Evolutionary conservation across 1,140 invertebrate genomes (phyloP), one percentile per base, ranked within the genome.

Genomic region (Trypoxylus dichotomus): DNA sequence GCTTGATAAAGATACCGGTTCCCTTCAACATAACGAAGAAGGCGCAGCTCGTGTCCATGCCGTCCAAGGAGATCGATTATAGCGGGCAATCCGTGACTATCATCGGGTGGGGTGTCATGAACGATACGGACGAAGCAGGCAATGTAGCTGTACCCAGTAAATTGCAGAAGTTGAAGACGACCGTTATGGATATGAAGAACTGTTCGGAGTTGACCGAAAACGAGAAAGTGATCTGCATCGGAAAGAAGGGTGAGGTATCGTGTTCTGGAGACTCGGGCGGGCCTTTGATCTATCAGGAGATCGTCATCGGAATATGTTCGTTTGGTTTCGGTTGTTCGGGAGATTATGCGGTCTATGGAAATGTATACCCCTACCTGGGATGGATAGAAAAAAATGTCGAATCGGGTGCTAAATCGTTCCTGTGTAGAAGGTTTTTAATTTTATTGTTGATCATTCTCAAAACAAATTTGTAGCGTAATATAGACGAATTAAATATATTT

Each of bases 241-340:
- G 60, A 10, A 21, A 63, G 21, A 63, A 63, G 24, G 60, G 19
- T 2, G 19, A 19, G 0, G 1, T 63, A 25, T 63, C 60, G n/a
- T 63, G 60, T 24, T 63, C 60, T 0, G 60, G 60, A 21, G 60
- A 63, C 24, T 63, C 60, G 13, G 60, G 60, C 13, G 21, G 60
- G 2, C 60, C 60, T 21, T 24, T 63, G 21, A 19, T 63, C 21
- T 63, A 25, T 27, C 3, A 24, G 5, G 0, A 25, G 3, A 63
- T 63, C 19, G 60, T 63, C 1, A 63, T 63, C 24, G 60, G 60
- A 11, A 19, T 63, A 10, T 63, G 60, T 19, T 63, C 60, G 5
- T 63, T 24, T 13, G 60, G 60, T 63, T 63, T 63, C 25, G 60
- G 60, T 21, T 63, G 60, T 63, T 63, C 60, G 21, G 60, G 60